Base-by-base conservation (phyloP, 1,140 invertebrate genomes). In the Aricia agestis region DNA sequence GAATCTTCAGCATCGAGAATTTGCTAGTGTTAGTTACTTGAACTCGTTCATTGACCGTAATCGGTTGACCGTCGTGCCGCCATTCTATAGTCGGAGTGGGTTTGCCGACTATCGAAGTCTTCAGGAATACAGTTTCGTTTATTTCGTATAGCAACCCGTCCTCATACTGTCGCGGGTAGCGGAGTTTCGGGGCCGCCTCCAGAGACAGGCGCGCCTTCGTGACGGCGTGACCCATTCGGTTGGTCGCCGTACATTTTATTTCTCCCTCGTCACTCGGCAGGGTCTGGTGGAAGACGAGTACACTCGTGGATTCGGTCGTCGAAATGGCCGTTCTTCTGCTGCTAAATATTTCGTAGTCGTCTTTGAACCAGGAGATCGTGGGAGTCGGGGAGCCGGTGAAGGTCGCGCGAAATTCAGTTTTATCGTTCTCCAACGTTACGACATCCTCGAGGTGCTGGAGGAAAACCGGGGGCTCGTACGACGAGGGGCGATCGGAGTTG, bases 311-410 rank as follows among this genome's bases (percentile, higher is more conserved):
- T 70, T 95, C 95, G 70, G 96, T 96, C 0, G 95, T 96, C 0
- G 95, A 90, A 72, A 97, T 96, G 76, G 94, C 94, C 1, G 95
- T 96, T 75, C 96, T 92, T 72, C 96, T 92, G 81, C 95, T 96
- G 82, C 96, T 97, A 81, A 97, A 97, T 70, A 97, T 95, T 85
- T 97, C 96, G 76, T 96, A 96, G 42, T 95, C 96, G 84, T 98
- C 96, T 86, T 97, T 97, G 87, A 96, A 98, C 98, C 98, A 99
- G n/a, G 95, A 95, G 25, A 99, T 94, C 77, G 96, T 96, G 2
- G 98, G 98, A 6, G 93, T 86, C 0, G 98, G 98, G 36, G 94
- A 94, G 1, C 98, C 98, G 11, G 94, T 92, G 72, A 98, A 96
- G 73, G 95, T 93, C 1, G 97, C 97, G 52, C 94, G 94, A 79